Evolutionary conservation across 2,888 invertebrate species (phyloP), one percentile per base, ranked within the genome.

Genomic region (Athrips mouffetella): DNA sequence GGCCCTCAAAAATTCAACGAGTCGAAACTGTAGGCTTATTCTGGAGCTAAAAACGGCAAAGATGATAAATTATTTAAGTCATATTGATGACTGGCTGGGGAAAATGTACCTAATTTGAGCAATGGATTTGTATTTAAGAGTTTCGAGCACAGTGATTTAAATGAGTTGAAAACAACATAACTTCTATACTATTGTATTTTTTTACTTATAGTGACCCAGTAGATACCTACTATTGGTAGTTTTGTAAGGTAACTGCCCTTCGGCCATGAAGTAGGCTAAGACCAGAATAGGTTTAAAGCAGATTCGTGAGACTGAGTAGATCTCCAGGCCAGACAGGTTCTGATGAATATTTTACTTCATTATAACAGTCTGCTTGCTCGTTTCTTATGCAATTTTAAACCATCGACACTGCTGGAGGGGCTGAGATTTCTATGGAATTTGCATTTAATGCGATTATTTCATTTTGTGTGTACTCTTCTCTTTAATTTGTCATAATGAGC

Each of bases 301-400:
- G 44, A 31, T 80, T 74, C 59, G 69, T 73, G 58, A 64, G 58
- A 58, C 58, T 55, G 62, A 57, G 70, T 60, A 67, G 71, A 68
- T 76, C 79, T 80, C 79, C 72, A 85, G 85, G 84, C 79, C 72
- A 85, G 85, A 84, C 84, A 68, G 62, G 57, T 65, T 58, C 77
- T 82, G 77, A 83, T 87, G 83, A 86, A 86, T 87, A 85, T 84
- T 84, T 85, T 78, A 83, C 80, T 77, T 85, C 82, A 85, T 86
- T 86, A 86, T 75, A 77, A 73, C 76, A 66, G 81, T 72, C 76
- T 75, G 70, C 66, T 67, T 44, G 63, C 65, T 61, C 67, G 68
- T 67, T 70, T 63, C 70, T 65, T 70, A 59, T 74, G 67, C 63
- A 70, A 74, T 73, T 73, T 76, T 75, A 70, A 79, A 68, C 55